Percentiles rank a stretch among this genome's conserved stretches.
Conservation (phyloP, 2,888 invertebrate genomes). For the Tridacna gigas region DNA sequence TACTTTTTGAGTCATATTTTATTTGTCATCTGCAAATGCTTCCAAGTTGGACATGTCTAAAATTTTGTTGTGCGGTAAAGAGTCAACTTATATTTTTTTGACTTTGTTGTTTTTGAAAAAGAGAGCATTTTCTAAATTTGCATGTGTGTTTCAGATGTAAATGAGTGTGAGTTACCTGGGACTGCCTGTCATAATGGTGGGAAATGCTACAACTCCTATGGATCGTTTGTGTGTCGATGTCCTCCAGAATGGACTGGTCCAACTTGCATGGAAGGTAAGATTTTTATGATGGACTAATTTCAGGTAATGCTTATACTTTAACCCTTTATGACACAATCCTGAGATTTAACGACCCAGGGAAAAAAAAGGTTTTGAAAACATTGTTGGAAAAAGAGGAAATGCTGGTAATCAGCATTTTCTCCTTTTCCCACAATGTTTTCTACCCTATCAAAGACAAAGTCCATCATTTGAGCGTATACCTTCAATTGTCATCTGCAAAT, state of each 20-base stretch:
- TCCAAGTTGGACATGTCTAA: no score
- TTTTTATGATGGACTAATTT: background rate
- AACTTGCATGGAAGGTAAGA: constrained; percentile 52
- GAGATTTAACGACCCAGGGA: no score
- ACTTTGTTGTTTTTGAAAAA: no score
- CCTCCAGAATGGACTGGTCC: constrained; percentile 61
- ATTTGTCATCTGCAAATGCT: no score
- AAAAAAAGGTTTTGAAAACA: background rate
- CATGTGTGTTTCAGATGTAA: constrained; percentile 49
- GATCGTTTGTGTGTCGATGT: constrained; percentile 60
- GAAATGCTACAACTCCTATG: constrained; percentile 64
- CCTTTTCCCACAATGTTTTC: background rate
- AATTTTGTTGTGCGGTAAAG: no score
- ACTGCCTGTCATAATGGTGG: constrained; percentile 60
- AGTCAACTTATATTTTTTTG: no score
- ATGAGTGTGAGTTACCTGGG: constrained; percentile 51
- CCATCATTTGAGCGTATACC: background rate
- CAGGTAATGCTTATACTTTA: no score
- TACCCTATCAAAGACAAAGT: background rate
- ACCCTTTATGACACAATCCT: no score
- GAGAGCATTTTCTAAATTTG: no score
- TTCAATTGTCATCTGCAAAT: background rate
- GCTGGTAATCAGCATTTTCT: background rate
- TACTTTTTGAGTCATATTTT: no score
- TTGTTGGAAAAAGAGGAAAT: constrained; percentile 1